A percentile compares a stretch with the other conserved stretches of the same genome.
Evolutionary conservation across 2,888 invertebrate species (phyloP).

Genomic region (Sepioteuthis lessoniana): DNA sequence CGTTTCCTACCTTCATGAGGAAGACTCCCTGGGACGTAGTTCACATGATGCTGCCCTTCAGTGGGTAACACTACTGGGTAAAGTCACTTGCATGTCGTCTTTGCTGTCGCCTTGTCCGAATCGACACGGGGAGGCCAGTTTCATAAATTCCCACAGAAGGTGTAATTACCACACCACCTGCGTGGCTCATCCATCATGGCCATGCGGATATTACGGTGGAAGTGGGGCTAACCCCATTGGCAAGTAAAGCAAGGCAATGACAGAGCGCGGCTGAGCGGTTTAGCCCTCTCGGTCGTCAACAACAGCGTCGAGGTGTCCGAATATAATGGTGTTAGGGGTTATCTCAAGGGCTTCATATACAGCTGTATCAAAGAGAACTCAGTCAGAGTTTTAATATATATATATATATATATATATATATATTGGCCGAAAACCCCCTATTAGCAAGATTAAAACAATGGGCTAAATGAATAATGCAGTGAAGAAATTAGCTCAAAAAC

Average conservation of each 20-base stretch:
- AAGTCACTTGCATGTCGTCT: not conserved
- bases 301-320: not conserved
- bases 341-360: not conserved
- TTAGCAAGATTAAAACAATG: too few relatives aligned
- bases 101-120: slow-evolving; percentile 1
- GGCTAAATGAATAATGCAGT: too few relatives aligned
- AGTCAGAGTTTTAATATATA: too few relatives aligned
- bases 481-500: too few relatives aligned
- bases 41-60: slow-evolving; percentile 1
- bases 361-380: not conserved
- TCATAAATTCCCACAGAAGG: slow-evolving; percentile 33
- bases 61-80: slow-evolving; percentile 33
- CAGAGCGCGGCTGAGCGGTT: not conserved
- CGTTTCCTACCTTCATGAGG: not conserved
- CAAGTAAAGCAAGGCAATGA: not conserved
- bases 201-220: not conserved
- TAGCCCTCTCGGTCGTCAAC: not conserved
- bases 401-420: too few relatives aligned
- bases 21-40: slow-evolving; percentile 17
- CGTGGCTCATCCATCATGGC: not conserved
- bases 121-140: slow-evolving; percentile 33
- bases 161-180: not conserved
- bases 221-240: not conserved
- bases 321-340: slow-evolving; percentile 15
- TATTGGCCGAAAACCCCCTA: too few relatives aligned